These are phyloP conservation scores for Cerceris rybyensis DNA, from an alignment of 2,888 invertebrate species.

Conservation along the genomic window DNA sequence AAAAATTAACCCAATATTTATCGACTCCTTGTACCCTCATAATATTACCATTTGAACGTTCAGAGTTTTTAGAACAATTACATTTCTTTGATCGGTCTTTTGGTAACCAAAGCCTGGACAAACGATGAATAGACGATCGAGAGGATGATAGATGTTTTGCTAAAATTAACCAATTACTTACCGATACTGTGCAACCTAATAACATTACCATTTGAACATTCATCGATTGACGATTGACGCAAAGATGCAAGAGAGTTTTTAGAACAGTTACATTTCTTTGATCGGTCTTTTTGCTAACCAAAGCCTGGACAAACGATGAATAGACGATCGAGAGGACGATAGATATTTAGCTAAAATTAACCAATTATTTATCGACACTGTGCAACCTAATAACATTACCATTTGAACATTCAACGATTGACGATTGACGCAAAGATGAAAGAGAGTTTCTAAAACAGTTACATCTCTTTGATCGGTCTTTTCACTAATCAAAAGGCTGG, in stretches of 20 bases:
- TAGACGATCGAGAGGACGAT: conserved; percentile 11
- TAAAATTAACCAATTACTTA: too few species aligned
- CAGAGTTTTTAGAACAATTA: background rate
- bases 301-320: conserved; percentile 19
- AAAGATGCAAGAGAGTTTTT: background rate
- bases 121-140: conserved; percentile 16
- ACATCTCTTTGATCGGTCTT: background rate
- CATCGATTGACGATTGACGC: conserved; percentile 10
- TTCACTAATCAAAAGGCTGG: conserved; percentile 22
- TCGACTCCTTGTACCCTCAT: background rate
- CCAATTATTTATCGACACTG: background rate
- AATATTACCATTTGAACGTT: background rate
- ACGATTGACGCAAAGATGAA: conserved; percentile 9
- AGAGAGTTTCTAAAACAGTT: background rate
- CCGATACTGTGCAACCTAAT: background rate
- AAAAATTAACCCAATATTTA: too few species aligned
- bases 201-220: background rate
- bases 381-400: background rate
- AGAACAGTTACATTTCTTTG: background rate
- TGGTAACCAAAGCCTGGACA: conserved; percentile 20
- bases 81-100: background rate
- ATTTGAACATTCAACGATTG: background rate
- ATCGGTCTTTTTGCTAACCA: conserved; percentile 6
- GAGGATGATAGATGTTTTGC: too few species aligned
- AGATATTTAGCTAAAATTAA: too few species aligned